Conservation (phyloP, 2,113 vertebrate genomes). For the Elephas maximus region DNA sequence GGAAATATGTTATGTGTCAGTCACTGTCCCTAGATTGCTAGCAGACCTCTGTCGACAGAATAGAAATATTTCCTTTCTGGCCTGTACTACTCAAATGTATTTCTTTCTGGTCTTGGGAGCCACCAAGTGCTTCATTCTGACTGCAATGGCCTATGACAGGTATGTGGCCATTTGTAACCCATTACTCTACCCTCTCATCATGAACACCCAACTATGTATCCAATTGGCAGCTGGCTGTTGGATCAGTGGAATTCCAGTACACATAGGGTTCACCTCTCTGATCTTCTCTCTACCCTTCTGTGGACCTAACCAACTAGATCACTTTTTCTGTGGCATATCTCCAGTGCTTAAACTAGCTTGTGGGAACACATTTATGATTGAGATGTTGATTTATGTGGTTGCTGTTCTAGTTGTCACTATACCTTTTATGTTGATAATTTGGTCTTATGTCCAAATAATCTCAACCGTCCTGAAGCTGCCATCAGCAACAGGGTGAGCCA, state of each 20-base stretch:
- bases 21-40: conserved; percentile 72
- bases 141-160: conserved; percentile 73
- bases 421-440: conserved; percentile 48
- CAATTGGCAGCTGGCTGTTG: conserved; percentile 52
- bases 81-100: conserved; percentile 73
- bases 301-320: conserved; percentile 26
- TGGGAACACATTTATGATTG: conserved; percentile 28
- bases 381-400: conserved; percentile 39
- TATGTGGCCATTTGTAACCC: conserved; percentile 76
- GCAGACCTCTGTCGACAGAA: conserved; percentile 58
- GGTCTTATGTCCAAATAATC: conserved; percentile 60
- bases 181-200: conserved; percentile 66
- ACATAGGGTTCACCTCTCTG: not conserved
- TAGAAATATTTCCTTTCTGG: conserved; percentile 52
- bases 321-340: conserved; percentile 70
- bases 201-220: conserved; percentile 28
- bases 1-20: conserved; percentile 73
- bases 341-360: conserved; percentile 26
- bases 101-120: conserved; percentile 73
- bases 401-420: not conserved
- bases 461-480: conserved; percentile 51
- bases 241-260: conserved; percentile 14
- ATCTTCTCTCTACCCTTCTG: conserved; percentile 57
- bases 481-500: not conserved
- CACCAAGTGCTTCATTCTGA: conserved; percentile 76